These are phyloP conservation scores for Elephantulus edwardii DNA, from an alignment of 2,113 vertebrate species.

Conservation along the genomic window DNA sequence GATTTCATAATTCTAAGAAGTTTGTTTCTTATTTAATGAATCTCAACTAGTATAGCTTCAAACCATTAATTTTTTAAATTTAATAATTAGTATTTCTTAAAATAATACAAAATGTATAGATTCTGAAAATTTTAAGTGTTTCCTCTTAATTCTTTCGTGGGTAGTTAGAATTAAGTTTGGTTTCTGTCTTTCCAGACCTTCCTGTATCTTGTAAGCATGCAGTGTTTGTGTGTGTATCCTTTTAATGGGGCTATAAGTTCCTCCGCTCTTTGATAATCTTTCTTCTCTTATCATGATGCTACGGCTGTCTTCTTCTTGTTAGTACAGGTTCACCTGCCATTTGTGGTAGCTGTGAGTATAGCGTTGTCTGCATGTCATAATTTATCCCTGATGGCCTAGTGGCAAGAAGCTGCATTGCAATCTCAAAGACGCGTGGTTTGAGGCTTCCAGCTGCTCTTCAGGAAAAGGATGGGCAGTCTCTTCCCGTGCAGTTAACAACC, in stretches of 20 bases:
- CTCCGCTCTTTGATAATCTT: background rate
- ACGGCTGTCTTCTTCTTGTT: background rate
- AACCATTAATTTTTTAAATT: background rate
- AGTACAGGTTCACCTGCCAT: background rate
- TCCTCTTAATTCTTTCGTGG: conserved; percentile 3
- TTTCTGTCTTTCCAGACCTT: background rate
- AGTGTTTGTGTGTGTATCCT: background rate
- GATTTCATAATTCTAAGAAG: background rate
- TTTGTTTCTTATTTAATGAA: background rate
- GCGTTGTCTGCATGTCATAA: background rate
- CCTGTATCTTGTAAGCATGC: background rate
- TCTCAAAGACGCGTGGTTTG: too few species aligned
- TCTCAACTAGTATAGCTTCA: background rate
- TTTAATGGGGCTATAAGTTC: background rate
- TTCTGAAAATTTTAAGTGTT: conserved; percentile 2
- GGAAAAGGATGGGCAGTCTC: too few species aligned
- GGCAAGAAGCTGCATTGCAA: too few species aligned
- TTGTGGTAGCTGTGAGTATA: background rate
- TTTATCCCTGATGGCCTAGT: too few species aligned
- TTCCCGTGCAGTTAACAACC: too few species aligned
- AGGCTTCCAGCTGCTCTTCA: too few species aligned
- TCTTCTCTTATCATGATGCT: background rate
- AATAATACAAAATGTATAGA: background rate
- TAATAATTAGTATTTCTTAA: background rate
- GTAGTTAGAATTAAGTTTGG: background rate